phyloP scores from a whole-genome alignment of 2,113 vertebrate genomes.

The Fregata magnificens region DNA sequence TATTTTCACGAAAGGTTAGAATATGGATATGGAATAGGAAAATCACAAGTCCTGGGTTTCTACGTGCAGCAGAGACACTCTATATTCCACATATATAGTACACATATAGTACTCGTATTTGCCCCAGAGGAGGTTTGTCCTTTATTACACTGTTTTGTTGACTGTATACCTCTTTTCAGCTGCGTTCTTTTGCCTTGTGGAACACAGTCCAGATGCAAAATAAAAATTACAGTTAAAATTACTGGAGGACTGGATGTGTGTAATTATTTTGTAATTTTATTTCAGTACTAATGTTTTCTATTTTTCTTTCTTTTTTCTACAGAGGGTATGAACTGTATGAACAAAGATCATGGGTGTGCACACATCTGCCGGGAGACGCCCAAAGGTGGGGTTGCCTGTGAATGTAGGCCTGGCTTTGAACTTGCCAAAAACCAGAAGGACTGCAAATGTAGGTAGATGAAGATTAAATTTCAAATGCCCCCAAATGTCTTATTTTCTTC shows the following conservation, averaged over 20 bases:
- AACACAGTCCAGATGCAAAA: neutral
- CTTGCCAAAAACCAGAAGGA: constrained; percentile 96
- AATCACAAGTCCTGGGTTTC: neutral
- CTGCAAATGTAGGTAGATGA: constrained; percentile 94
- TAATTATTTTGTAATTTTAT: neutral
- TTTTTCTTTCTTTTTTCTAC: constrained; percentile 35
- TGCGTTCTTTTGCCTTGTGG: neutral
- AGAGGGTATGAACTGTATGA: constrained; percentile 99
- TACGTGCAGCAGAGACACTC: neutral
- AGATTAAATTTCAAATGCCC: constrained; percentile 52
- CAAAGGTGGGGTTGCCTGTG: constrained; percentile 96
- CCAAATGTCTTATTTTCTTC: constrained; percentile 33
- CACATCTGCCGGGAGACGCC: constrained; percentile 98
- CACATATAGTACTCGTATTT: neutral
- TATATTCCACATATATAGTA: neutral
- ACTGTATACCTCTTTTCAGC: neutral
- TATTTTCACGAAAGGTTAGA: neutral
- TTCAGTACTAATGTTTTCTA: constrained; percentile 11
- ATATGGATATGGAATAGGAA: neutral
- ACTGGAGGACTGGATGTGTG: neutral
- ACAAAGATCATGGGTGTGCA: constrained; percentile 96
- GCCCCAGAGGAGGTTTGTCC: neutral
- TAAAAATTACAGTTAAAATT: neutral
- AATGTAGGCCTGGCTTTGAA: constrained; percentile 97
- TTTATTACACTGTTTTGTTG: neutral